Evolutionary conservation across 2,888 invertebrate species (phyloP), one percentile per base, ranked within the genome.

Genomic region (Mesoligia furuncula): DNA sequence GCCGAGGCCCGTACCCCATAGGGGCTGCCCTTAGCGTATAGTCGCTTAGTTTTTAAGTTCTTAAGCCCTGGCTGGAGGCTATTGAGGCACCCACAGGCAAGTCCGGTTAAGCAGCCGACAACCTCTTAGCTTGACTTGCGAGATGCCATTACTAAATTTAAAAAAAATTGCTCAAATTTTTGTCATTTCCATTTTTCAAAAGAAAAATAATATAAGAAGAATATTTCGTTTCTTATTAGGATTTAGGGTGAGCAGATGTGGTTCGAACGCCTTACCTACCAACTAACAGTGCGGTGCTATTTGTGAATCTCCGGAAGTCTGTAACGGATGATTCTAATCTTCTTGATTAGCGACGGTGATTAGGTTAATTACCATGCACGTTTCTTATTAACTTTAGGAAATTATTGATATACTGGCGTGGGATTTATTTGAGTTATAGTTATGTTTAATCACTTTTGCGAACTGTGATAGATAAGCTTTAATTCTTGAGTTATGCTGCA

Each of bases 291-390:
- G 73, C 27, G 31, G 17, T 27, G 65, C 17, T 51, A 36, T 75
- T 75, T 79, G 75, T 45, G 11, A n/a, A 45, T 11, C 75, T 82
- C 59, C 79, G 82, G 79, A 79, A 75, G 66, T 39, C 1, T 5
- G 59, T 45, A 75, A 54, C 76, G 76, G 81, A 54, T 31, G 61
- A 67, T 79, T 54, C 36, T 82, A 77, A 77, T 78, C 54, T 69
- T 2, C 0, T 57, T 67, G 66, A 78, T 78, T 67, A 61, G 70
- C 45, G 68, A 65, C 80, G 70, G 54, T 62, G 51, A 78, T 83
- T 81, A 83, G 2, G 48, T 48, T 69, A 57, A 67, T 83, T 83
- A 83, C 48, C 62, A 48, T 48, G 45, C 17, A 59, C n/a, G 45
- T 39, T 78, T 64, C 73, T 31, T 64, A 64, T 48, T 64, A 73